These are phyloP conservation scores for Drosophila anceps DNA, from an alignment of 2,888 invertebrate species.

Conservation along the genomic window DNA sequence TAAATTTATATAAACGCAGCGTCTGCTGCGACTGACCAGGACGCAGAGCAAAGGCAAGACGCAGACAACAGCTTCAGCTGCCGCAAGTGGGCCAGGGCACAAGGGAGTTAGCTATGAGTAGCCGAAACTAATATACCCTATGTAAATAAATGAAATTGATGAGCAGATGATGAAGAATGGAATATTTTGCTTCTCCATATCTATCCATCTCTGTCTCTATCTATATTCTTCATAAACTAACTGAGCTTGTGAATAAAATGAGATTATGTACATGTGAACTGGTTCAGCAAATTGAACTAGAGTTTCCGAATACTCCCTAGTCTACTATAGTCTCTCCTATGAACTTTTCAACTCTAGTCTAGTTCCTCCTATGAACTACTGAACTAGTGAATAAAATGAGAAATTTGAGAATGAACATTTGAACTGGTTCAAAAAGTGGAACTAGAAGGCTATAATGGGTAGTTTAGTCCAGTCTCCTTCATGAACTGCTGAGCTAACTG, in stretches of 20 bases:
- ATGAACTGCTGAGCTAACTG: no score
- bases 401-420: no score
- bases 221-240: not conserved
- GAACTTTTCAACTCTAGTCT: no score
- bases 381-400: no score
- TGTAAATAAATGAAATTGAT: not conserved
- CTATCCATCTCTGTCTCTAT: no score
- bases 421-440: no score
- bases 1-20: constrained; percentile 79
- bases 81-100: not conserved
- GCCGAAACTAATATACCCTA: constrained; percentile 1
- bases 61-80: not conserved
- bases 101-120: not conserved
- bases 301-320: no score
- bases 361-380: no score
- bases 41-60: not conserved
- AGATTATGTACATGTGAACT: not conserved
- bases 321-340: no score
- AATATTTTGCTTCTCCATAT: not conserved
- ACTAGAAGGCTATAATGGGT: no score
- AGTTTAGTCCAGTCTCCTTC: no score
- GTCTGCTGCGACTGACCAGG: constrained; percentile 23
- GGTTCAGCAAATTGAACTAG: not conserved
- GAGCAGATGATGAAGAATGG: not conserved
- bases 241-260: not conserved